Percentiles rank a stretch among this genome's conserved stretches.
Evolutionary conservation across 2,113 vertebrate species (phyloP).

Genomic region (Pangasianodon gigas): DNA sequence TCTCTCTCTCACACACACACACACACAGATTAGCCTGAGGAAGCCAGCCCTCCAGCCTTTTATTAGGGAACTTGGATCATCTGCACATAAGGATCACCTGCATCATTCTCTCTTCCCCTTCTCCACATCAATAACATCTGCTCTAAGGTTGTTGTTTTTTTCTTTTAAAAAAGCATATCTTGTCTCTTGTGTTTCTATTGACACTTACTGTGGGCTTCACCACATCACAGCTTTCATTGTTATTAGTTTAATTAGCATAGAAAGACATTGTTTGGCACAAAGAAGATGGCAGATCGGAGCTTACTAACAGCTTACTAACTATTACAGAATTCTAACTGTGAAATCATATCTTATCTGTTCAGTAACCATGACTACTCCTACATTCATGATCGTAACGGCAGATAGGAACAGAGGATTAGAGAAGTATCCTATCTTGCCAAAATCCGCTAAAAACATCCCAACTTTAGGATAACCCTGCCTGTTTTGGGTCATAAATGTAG

Average conservation of each 20-base stretch:
- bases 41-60: background rate
- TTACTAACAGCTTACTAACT: background rate
- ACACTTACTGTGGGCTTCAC: background rate
- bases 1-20: background rate
- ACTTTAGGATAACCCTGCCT: background rate
- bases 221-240: background rate
- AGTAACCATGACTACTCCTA: background rate
- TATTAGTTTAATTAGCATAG: constrained; percentile 11
- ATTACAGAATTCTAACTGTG: background rate
- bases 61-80: background rate
- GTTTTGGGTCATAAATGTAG: background rate
- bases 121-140: background rate
- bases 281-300: background rate
- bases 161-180: background rate
- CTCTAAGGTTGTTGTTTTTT: background rate
- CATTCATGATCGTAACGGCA: background rate
- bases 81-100: background rate
- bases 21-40: background rate
- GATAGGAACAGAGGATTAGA: background rate
- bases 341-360: constrained; percentile 9
- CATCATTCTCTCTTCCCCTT: background rate
- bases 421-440: background rate
- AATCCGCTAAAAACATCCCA: background rate
- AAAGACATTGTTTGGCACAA: background rate
- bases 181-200: background rate